Base-by-base conservation (phyloP, 2,113 vertebrate genomes). In the Coreoperca whiteheadi region DNA sequence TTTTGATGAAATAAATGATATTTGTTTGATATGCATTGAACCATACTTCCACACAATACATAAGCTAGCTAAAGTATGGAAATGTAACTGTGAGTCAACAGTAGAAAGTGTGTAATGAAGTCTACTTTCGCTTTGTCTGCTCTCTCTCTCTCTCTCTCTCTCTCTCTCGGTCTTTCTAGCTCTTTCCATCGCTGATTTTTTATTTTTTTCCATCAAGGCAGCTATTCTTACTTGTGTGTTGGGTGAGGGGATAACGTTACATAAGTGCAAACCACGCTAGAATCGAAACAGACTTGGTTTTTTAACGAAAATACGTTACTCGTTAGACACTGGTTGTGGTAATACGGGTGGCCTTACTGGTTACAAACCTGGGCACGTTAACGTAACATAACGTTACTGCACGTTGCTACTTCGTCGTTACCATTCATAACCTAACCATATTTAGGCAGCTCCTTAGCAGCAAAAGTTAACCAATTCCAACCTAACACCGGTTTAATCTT, bases 91-190 rank as follows among this genome's bases (percentile, higher is more conserved):
- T 16, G 14, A 64, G 23, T 48, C 16, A 21, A 46, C 34, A 50
- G 23, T 12, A 23, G 9, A 7, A 70, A 67, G 37, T 39, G 25
- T n/a, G 23, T 30, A 10, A 41, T 23, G 0, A 69, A 53, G 20
- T 72, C 59, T 74, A 54, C 18, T 81, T 87, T 87, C 77, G 50
- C 11, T 86, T 82, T 78, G 37, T 46, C 21, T 80, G 7, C 64
- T 81, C 32, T 2, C 25, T 8, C 5, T 11, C 6, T 30, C 54
- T 32, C 6, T n/a, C 30, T 21, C 18, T 50, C 57, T 65, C 39
- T 37, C 9, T 77, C 53, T 88, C 70, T 21, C 23, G 65, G 9
- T 65, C 53, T 68, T 81, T 91, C 84, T 57, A 56, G 86, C 8
- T 54, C 51, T 85, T 91, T 87, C 79, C 56, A 84, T 28, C 28